Base-by-base conservation (phyloP, 2,888 invertebrate species). In the Serrognathus titanus region DNA sequence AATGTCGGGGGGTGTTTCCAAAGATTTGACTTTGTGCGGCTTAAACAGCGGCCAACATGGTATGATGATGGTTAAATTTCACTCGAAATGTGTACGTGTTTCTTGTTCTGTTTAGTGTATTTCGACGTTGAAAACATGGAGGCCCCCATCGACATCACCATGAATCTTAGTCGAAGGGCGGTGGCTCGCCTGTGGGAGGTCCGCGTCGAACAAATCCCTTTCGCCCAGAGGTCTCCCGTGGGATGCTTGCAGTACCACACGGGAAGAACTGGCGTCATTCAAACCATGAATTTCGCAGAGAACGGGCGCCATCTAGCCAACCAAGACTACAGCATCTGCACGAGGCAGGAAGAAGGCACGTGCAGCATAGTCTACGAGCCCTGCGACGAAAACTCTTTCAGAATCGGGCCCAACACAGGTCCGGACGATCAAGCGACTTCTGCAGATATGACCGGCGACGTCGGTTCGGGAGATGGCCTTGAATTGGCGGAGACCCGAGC, bases 21-120 rank as follows among this genome's bases (percentile, higher is more conserved):
- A 80, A 49, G 81, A 82, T 52, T 81, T 92, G 62, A 83, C 81
- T 10, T 66, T 92, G 8, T 92, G 92, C 70, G 92, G 92, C 1
- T 86, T 90, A 71, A 92, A 92, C 71, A 90, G 88, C 69, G 91
- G 90, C 10, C 92, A 92, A 67, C 92, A 92, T 67, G 81, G 92
- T 92, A 75, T 16, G 50, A 12, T 20, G 24, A 16, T 16, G 24
- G 41, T 13, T 16, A 41, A 41, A 10, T 41, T 41, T 5, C 6
- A 7, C 0, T 31, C 24, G 24, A 31, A 31, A 31, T 31, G 41
- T 10, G 9, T 7, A 31, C 24, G 24, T 7, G 24, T 31, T 31
- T 31, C 7, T 31, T 31, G 16, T 40, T 55, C 58, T 60, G 78
- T 78, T 4, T 77, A 89, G 89, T 86, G 53, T 89, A 88, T 75